Conservation (phyloP, 2,888 invertebrate genomes). For the Nymphalis urticae region DNA sequence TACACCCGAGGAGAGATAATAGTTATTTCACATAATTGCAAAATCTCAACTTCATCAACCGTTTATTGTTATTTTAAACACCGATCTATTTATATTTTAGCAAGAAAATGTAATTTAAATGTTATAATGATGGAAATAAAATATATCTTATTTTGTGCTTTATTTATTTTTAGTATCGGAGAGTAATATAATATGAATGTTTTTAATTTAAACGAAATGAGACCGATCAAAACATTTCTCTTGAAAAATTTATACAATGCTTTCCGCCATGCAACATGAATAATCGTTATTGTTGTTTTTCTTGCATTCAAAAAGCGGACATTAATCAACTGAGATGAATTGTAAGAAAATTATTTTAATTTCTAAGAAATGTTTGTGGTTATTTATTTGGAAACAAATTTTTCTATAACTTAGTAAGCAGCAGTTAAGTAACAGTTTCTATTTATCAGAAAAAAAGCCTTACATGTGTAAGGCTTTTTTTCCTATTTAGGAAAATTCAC, state of each 20-base stretch:
- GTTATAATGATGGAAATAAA: background rate
- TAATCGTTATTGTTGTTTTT: slow-evolving; percentile 3
- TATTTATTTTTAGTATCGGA: too few species aligned
- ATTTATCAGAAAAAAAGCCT: too few species aligned
- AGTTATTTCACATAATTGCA: too few species aligned
- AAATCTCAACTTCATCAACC: too few species aligned
- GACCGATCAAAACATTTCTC: background rate
- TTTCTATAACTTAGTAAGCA: too few species aligned
- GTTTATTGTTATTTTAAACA: too few species aligned
- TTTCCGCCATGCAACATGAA: background rate
- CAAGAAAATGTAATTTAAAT: background rate
- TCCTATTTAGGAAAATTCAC: too few species aligned
- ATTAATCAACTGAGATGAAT: slow-evolving; percentile 6
- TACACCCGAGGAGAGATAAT: too few species aligned
- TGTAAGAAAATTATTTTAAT: background rate
- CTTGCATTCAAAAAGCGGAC: background rate
- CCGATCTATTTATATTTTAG: background rate
- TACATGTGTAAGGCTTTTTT: too few species aligned
- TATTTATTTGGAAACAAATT: background rate
- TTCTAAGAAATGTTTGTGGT: background rate
- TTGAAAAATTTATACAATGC: background rate
- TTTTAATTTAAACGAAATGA: background rate
- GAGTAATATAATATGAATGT: too few species aligned
- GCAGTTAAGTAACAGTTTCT: too few species aligned
- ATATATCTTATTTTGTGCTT: too few species aligned